Evolutionary conservation across 2,888 invertebrate genomes (phyloP).

Genomic region (Ennomos fuscantarius): DNA sequence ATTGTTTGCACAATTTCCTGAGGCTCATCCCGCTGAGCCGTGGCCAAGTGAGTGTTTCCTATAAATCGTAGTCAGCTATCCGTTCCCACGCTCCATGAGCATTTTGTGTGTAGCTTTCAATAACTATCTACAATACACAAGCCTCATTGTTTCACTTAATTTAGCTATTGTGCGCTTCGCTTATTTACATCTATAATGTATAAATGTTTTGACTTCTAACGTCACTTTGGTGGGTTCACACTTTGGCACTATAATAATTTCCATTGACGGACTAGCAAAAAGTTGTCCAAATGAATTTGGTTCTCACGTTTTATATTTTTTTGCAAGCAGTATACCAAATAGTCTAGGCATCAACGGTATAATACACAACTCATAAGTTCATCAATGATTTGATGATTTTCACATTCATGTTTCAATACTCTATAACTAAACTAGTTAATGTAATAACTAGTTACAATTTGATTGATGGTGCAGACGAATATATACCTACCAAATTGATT

Average conservation of each 20-base stretch:
- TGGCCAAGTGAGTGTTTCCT: conserved; percentile 62
- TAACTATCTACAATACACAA: conserved; percentile 74
- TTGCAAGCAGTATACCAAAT: neutral
- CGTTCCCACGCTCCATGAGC: conserved; percentile 78
- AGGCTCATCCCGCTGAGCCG: conserved; percentile 61
- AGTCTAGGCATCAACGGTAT: too few species aligned
- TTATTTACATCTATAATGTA: conserved; percentile 74
- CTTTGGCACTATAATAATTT: conserved; percentile 4
- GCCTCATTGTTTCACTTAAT: conserved; percentile 83
- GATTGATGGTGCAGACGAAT: conserved; percentile 70
- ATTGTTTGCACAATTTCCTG: conserved; percentile 63
- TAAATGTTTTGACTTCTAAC: conserved; percentile 55
- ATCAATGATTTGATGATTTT: conserved; percentile 25
- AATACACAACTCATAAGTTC: conserved; percentile 10
- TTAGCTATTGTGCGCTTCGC: conserved; percentile 77
- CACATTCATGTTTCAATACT: conserved; percentile 25
- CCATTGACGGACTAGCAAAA: conserved; percentile 8
- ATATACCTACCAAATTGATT: conserved; percentile 66
- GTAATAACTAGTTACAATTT: conserved; percentile 68
- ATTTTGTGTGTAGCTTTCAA: conserved; percentile 75
- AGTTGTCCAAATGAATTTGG: conserved; percentile 3
- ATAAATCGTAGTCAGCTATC: conserved; percentile 65
- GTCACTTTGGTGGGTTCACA: conserved; percentile 31
- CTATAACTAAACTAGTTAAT: conserved; percentile 29
- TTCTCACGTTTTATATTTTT: conserved; percentile 6